Percentiles rank a stretch among this genome's conserved stretches.
Evolutionary conservation across 2,888 invertebrate genomes (phyloP).

Genomic region (Heliconius erato): DNA sequence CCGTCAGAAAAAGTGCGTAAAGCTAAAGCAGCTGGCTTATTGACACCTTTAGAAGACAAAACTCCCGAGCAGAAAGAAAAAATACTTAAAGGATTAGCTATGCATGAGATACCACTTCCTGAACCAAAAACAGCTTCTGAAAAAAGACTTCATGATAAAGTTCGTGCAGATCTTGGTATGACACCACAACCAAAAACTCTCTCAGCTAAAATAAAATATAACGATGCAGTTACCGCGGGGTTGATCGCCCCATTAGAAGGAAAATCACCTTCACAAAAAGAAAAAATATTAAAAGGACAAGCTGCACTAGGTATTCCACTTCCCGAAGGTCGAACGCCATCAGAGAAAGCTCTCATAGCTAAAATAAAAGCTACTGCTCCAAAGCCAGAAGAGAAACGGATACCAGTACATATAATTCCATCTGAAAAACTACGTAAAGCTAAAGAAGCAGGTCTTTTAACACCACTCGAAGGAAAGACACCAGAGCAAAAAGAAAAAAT

Average conservation of each 20-base stretch:
- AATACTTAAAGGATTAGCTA: constrained; percentile 43
- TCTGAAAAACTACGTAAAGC: background rate
- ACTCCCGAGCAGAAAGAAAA: constrained; percentile 52
- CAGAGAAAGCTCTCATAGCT: constrained; percentile 3
- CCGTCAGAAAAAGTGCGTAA: background rate
- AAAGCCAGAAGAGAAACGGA: background rate
- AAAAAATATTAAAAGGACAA: constrained; percentile 30
- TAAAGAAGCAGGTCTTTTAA: constrained; percentile 52
- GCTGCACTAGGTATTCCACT: constrained; percentile 35
- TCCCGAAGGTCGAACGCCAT: background rate
- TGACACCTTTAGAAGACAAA: constrained; percentile 57
- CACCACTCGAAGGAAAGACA: constrained; percentile 43
- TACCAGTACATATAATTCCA: background rate
- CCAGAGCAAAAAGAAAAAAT: constrained; percentile 51
- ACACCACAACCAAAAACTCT: constrained; percentile 54
- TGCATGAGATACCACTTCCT: constrained; percentile 18
- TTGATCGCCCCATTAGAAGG: constrained; percentile 46
- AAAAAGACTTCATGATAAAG: constrained; percentile 20
- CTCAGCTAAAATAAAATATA: constrained; percentile 48
- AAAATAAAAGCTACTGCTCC: background rate
- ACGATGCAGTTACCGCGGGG: constrained; percentile 52
- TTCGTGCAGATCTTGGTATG: constrained; percentile 55
- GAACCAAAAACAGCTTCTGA: constrained; percentile 1
- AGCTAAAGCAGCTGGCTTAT: constrained; percentile 51
- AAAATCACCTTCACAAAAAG: constrained; percentile 53